Percentiles rank a stretch among this genome's conserved stretches.
These are phyloP conservation scores for Micrasema minimum DNA, from an alignment of 1,140 invertebrate species.

Conservation along the genomic window DNA sequence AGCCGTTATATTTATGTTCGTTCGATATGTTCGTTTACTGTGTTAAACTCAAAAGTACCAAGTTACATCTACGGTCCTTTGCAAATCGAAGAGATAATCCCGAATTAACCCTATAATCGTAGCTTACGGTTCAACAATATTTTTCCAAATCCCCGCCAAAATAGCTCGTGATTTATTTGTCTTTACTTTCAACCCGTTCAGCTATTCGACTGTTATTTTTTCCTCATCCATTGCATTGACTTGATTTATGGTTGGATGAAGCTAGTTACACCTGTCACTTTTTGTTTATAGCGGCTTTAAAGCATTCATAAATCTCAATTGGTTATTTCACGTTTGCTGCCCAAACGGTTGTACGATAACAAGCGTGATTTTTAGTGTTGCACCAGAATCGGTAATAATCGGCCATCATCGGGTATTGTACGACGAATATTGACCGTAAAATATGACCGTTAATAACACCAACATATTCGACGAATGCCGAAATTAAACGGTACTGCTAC, in stretches of 20 bases:
- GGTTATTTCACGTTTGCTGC: conserved; percentile 17
- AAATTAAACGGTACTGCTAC: no score
- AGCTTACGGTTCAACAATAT: conserved; percentile 38
- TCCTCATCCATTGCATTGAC: conserved; percentile 45
- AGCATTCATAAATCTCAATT: conserved; percentile 54
- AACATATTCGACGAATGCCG: no score
- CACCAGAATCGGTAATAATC: neutral
- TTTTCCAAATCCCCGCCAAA: conserved; percentile 41
- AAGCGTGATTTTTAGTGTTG: conserved; percentile 19
- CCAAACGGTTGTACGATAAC: conserved; percentile 18
- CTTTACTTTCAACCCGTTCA: conserved; percentile 46
- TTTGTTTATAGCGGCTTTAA: conserved; percentile 53
- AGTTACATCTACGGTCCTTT: neutral
- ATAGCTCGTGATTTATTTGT: conserved; percentile 48
- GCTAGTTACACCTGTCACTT: conserved; percentile 54
- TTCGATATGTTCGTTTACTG: no score
- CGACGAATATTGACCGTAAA: no score
- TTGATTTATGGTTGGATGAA: conserved; percentile 50
- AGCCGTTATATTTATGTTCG: no score
- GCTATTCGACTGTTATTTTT: conserved; percentile 40
- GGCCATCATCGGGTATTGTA: conserved; percentile 3
- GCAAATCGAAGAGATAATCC: conserved; percentile 18
- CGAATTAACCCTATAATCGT: conserved; percentile 46
- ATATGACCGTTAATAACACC: no score
- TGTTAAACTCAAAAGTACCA: no score